Evolutionary conservation across 2,888 invertebrate genomes (phyloP), one percentile per base, ranked within the genome.

Genomic region (Ochropleura plecta): DNA sequence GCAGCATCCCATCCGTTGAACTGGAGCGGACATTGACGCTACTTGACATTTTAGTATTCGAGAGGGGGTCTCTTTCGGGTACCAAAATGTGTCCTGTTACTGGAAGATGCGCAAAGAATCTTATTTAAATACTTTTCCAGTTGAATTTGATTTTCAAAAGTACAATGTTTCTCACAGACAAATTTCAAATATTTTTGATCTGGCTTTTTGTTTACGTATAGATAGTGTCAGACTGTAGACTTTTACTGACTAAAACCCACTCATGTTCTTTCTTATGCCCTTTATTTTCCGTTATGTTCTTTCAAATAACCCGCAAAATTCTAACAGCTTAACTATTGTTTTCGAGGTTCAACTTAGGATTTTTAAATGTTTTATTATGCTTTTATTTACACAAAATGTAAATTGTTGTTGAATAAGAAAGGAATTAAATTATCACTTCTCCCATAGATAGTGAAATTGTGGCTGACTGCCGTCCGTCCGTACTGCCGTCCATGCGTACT

Each of bases 1-100:
- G 66, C 69, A 73, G 73, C 71, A 84, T 86, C 82, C 82, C 82
- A 67, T 67, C 83, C 83, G 53, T 46, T 40, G 8, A 70, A 70
- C 63, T 51, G 18, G 55, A 18, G 46, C 16, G n/a, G 53, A 66
- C 57, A 79, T 69, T 73, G 81, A 70, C 64, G 62, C 51, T 68
- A 40, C 67, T 67, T 72, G 69, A 63, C 40, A 48, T 68, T 83
- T 79, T 55, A 57, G 51, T 30, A 62, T 30, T 44, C 0, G 20
- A 12, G 49, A 40, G 3, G 42, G 18, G 0, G 42, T 18, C 40
- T 18, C 9, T 42, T 20, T 5, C 20, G 12, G 30, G 30, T 20
- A 20, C 10, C 30, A 30, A 55, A n/a, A 57, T 30, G 57, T 30
- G 30, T 57, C 8, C 16, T 8, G 57, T 57, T n/a, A 44, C 62